phyloP scores from a whole-genome alignment of 2,797 vertebrate genomes.

The Tapera naevia region DNA sequence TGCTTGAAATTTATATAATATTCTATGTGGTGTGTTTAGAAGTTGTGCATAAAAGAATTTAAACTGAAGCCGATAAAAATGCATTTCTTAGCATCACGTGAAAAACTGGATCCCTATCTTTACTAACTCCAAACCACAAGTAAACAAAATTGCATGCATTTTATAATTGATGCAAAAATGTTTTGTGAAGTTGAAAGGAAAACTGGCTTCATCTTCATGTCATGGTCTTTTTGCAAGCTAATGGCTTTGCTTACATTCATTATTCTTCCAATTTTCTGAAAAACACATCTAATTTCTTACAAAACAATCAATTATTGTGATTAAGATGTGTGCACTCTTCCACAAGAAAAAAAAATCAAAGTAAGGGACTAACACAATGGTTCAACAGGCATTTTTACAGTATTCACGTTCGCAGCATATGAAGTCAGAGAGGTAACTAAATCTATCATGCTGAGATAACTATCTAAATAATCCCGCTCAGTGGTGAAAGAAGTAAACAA shows the following conservation, averaged over 20 bases:
- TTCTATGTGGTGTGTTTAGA: not conserved
- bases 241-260: not conserved
- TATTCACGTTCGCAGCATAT: not conserved
- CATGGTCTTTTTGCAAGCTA: not conserved
- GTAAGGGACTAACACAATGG: not conserved
- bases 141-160: not conserved
- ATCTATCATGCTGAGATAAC: slow-evolving; percentile 52
- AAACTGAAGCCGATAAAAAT: not conserved
- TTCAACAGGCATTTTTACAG: slow-evolving; percentile 10
- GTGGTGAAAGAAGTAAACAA: slow-evolving; percentile 57
- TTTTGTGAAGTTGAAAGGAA: not conserved
- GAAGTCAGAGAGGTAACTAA: slow-evolving; percentile 49
- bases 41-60: not conserved
- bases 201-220: not conserved
- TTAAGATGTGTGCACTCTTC: not conserved
- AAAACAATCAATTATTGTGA: not conserved
- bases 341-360: not conserved
- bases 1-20: not conserved
- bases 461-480: slow-evolving; percentile 7
- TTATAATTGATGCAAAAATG: not conserved
- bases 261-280: not conserved
- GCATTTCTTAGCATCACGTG: not conserved
- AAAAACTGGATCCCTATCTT: not conserved
- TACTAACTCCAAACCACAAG: not conserved
- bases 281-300: not conserved